Evolutionary conservation across 2,797 vertebrate genomes (phyloP), one percentile per base, ranked within the genome.

Genomic region (Fringilla coelebs): DNA sequence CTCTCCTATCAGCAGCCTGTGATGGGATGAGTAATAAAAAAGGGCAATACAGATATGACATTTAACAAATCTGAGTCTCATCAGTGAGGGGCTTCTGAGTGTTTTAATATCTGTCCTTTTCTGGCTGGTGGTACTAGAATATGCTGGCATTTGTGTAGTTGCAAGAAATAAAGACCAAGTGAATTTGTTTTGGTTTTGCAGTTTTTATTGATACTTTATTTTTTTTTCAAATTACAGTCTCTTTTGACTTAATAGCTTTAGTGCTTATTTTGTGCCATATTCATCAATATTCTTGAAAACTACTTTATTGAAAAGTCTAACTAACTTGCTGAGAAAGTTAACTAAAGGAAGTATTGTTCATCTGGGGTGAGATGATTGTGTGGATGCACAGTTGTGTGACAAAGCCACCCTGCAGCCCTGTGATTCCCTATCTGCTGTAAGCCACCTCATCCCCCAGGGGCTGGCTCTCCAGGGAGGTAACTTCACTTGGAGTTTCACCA

Each of bases 391-490:
- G 2, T 4, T 22, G 8, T 38, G 24, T 75, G 71, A 77, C 38
- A 82, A 83, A 52, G 4, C 12, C 55, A 49, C 21, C 43, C 49
- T 49, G 34, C 1, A 34, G 21, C 32, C 58, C 19, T 19, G 36
- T 29, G 65, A 29, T 5, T 45, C 63, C 71, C 72, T 95, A 96
- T 89, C 81, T 96, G 84, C 93, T 96, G 91, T 97, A 97, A 60
- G 96, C 57, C 63, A 74, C 96, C 36, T 88, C 86, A 12, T 96
- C 96, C 79, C 81, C 87, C 48, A 21, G n/a, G 9, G 45, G 32
- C 43, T 94, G 94, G 17, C 24, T 55, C 34, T 91, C 74, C 43
- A 6, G 71, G 43, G 91, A 45, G 19, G 45, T 1, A 38, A 43
- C 76, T 60, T n/a, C 84, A 31, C 18, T 84, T 20, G 88, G 73